phyloP scores from a whole-genome alignment of 2,888 invertebrate genomes.

The Caenorhabditis afra region DNA sequence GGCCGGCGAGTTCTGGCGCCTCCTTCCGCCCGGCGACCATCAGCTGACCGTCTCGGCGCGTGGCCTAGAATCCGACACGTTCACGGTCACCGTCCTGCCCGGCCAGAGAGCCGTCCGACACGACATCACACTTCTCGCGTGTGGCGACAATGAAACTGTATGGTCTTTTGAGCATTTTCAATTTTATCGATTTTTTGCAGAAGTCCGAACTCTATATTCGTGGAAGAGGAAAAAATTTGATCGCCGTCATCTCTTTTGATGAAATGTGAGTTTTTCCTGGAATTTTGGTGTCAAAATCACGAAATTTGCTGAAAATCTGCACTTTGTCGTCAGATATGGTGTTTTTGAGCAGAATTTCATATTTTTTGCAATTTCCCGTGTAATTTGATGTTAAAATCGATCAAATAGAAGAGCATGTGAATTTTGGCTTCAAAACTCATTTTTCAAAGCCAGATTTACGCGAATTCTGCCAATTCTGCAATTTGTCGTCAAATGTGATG shows the following conservation, averaged over 20 bases:
- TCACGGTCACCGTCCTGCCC: constrained; percentile 58
- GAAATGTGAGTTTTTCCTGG: constrained; percentile 39
- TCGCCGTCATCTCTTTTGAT: constrained; percentile 60
- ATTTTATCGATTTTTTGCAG: constrained; percentile 38
- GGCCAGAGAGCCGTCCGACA: constrained; percentile 46
- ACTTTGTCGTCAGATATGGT: too few species aligned
- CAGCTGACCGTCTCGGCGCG: constrained; percentile 65
- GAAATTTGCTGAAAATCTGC: too few species aligned
- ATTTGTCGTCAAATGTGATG: not conserved
- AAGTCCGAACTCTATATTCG: constrained; percentile 54
- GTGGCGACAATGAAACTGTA: constrained; percentile 64
- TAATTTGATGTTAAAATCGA: too few species aligned
- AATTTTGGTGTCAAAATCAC: too few species aligned
- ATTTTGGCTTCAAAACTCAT: too few species aligned
- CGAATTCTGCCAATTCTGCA: too few species aligned
- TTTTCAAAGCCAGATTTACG: too few species aligned
- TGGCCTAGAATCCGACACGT: constrained; percentile 66
- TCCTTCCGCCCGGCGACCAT: constrained; percentile 86
- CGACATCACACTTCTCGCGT: constrained; percentile 61
- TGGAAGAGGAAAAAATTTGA: constrained; percentile 56
- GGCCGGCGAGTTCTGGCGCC: constrained; percentile 94
- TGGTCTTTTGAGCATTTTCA: not conserved
- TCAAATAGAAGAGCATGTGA: too few species aligned
- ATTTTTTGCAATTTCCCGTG: too few species aligned
- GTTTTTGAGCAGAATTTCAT: too few species aligned